Evolutionary conservation across 2,113 vertebrate genomes (phyloP), one percentile per base, ranked within the genome.

Genomic region (Callocephalon fimbriatum): DNA sequence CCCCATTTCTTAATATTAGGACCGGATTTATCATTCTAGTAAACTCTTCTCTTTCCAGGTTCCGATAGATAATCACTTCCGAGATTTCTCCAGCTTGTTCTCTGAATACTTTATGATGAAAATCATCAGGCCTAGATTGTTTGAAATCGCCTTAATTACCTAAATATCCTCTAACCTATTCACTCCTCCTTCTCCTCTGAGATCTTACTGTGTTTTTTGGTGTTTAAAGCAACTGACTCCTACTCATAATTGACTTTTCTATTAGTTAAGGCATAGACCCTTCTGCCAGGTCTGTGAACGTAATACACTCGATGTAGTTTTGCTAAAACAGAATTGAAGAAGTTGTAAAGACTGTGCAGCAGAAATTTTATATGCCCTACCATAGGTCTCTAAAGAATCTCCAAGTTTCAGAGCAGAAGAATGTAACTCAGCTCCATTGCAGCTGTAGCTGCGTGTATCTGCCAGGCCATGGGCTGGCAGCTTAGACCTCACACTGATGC

Each of bases 181-280:
- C 31, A 72, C 2, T 87, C 10, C 3, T 80, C 12, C 29, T 67
- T 35, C 14, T 90, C n/a, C 40, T 78, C 48, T 66, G 86, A 53
- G 82, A 53, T 53, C 2, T n/a, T 82, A 38, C 13, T 7, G 1
- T 10, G 35, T 29, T 48, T 56, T 56, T 51, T 53, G 3, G 27
- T 42, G 16, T 81, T 65, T 61, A 65, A 38, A 31, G 29, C 35
- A 27, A 29, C n/a, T 63, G 51, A 25, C 14, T 86, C 17, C 23
- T 47, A 7, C 29, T 19, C 0, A 0, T 26, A 37, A 20, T 10
- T 71, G 45, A 23, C 38, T 66, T 45, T 1, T 35, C 35, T 38
- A 2, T 58, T 13, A 5, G 31, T 31, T 73, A 27, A 48, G 59
- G 53, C 20, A 11, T 38, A 72, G 53, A 48, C 3, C 44, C 19